Evolutionary conservation across 2,113 vertebrate genomes (phyloP), one percentile per base, ranked within the genome.

Genomic region (Vimba vimba): DNA sequence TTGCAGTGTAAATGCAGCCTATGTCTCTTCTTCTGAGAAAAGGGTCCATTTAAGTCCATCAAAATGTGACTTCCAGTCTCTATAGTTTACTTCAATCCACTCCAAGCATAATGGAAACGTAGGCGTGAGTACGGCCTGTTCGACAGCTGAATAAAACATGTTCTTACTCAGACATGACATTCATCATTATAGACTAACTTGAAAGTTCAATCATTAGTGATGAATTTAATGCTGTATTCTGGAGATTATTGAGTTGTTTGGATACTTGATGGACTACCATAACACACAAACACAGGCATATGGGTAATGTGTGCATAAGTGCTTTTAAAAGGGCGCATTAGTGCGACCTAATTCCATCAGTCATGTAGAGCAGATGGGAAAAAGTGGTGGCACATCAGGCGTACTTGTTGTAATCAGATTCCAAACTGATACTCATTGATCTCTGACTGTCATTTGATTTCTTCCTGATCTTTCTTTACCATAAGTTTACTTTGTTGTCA

Each of bases 241-340:
- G n/a, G 12, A 64, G 27, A 21, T 27, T 21, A 36, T 19, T 27
- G 36, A 50, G 50, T 45, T 81, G 27, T 50, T 27, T 21, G n/a
- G n/a, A 19, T 64, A 39, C 59, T 47, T 64, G 78, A 45, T 80
- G 47, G 59, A 64, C 57, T 60, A 60, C 55, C 19, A 33, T 39
- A 12, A 79, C 57, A 74, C 60, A 52, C 79, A 57, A 68, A 74
- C 47, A 77, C 55, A 78, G 69, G 62, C 39, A 74, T 6, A 39
- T 68, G 74, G 79, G 6, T 87, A 84, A 84, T 89, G 43, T 30
- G 66, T 30, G 66, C 79, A 27, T 71, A 13, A 75, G 74, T 79
- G 81, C 45, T 75, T 10, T 71, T 55, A 75, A 62, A 62, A n/a
- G 57, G 11, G 17, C 77, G 71, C 17, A 73, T 80, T 84, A 75